Base-by-base conservation (phyloP, 1,140 invertebrate species). In the Limonius californicus region DNA sequence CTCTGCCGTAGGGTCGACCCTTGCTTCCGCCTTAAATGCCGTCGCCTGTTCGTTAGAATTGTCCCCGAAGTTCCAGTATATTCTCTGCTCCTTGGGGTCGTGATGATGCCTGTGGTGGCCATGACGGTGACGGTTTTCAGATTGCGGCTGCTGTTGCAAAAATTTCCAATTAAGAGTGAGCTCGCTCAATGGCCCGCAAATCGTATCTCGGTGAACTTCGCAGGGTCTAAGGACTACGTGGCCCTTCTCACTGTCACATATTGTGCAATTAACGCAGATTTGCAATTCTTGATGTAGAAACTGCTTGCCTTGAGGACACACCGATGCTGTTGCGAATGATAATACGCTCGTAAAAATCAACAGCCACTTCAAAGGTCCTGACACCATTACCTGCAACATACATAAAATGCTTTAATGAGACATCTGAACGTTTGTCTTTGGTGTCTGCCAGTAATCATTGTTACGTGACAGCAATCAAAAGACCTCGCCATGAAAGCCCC, bases 221-320 rank as follows among this genome's bases (percentile, higher is more conserved):
- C 87, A 88, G 30, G 85, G 85, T 57, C 80, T 80, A 18, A 84
- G 66, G 4, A 87, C 85, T n/a, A 84, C 81, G 32, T 79, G 73
- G 23, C 76, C 75, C 32, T 70, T 66, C 12, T 74, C 72, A 1
- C 79, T 77, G 64, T 84, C 81, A 74, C 87, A 88, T 68, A 77
- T 77, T 7, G 83, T 84, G 76, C 87, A 88, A 32, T 84, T 80
- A 61, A 81, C 72, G 74, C 87, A 88, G 58, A 68, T 69, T 66
- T 79, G 79, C 32, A 73, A 76, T 57, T 83, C 77, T 15, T 79
- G 74, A 65, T 83, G 81, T 80, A 85, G 84, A 66, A 71, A 77
- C 64, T 76, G 71, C 50, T 68, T 69, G 16, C 65, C 61, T 54
- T 70, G 66, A 50, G 71, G 63, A 64, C 74, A 75, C 54, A 73